A percentile compares a stretch with the other conserved stretches of the same genome.
phyloP scores from a whole-genome alignment of 2,113 vertebrate genomes.

The Pangasianodon gigas region DNA sequence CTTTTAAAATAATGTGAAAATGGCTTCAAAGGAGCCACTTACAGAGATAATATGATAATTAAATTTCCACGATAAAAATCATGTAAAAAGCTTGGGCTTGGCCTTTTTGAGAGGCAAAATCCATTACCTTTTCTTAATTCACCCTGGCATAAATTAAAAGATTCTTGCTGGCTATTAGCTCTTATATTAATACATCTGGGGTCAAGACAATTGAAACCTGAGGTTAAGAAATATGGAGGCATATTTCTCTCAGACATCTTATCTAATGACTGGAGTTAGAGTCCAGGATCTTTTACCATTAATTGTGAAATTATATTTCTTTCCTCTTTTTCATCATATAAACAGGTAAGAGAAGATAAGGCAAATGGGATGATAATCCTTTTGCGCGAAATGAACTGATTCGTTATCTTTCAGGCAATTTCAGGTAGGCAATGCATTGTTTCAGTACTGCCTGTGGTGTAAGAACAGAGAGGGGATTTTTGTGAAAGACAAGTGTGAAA shows the following conservation, averaged over 20 bases:
- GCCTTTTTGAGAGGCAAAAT: conserved; percentile 77
- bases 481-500: conserved; percentile 70
- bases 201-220: conserved; percentile 79
- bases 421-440: conserved; percentile 66
- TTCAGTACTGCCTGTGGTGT: conserved; percentile 68
- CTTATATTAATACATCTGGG: conserved; percentile 76
- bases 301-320: conserved; percentile 74
- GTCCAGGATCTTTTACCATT: conserved; percentile 69
- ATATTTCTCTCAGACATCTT: conserved; percentile 73
- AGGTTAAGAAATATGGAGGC: conserved; percentile 75
- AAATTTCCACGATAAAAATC: conserved; percentile 78
- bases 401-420: conserved; percentile 73
- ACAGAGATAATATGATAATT: conserved; percentile 80
- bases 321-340: conserved; percentile 65
- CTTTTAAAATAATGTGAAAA: conserved; percentile 74
- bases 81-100: conserved; percentile 75
- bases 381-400: conserved; percentile 73
- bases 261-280: conserved; percentile 69
- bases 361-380: conserved; percentile 68
- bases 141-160: conserved; percentile 80
- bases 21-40: conserved; percentile 73
- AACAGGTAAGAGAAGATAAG: conserved; percentile 71
- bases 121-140: conserved; percentile 81
- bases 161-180: conserved; percentile 80
- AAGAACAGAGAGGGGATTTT: conserved; percentile 59